Conservation (phyloP, 2,797 vertebrate genomes). For the Adrianichthys oophorus region DNA sequence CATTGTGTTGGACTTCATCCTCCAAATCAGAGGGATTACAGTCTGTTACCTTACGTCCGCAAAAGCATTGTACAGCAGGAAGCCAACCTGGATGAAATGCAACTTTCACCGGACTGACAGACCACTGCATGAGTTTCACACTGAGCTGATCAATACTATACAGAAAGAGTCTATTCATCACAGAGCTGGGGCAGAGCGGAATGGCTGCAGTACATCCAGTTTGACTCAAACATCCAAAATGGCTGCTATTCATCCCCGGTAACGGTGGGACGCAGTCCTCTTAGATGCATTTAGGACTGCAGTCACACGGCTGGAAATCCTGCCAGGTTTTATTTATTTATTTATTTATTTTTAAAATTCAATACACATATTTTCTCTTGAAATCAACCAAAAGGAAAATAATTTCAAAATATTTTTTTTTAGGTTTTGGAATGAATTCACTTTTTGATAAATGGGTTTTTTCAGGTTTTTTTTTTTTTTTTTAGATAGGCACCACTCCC, state of each 20-base stretch:
- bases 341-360: background rate
- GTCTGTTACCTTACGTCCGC: constrained; percentile 38
- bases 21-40: constrained; percentile 50
- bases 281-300: constrained; percentile 3
- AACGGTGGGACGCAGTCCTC: constrained; percentile 21
- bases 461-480: background rate
- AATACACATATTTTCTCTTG: background rate
- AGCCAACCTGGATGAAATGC: constrained; percentile 47
- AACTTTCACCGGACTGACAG: constrained; percentile 32
- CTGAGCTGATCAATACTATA: constrained; percentile 39
- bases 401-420: background rate
- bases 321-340: background rate
- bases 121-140: constrained; percentile 45
- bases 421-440: background rate
- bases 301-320: background rate
- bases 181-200: constrained; percentile 20
- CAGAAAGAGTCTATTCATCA: constrained; percentile 38
- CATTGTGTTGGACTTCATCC: constrained; percentile 25
- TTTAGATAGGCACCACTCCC: background rate
- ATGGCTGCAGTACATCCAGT: background rate
- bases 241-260: constrained; percentile 8
- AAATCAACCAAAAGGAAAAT: background rate
- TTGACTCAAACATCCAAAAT: constrained; percentile 15
- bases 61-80: constrained; percentile 72
- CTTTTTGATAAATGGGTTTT: background rate